Conservation (phyloP, 2,888 invertebrate species). For the Pollenia griseotomentosa region DNA sequence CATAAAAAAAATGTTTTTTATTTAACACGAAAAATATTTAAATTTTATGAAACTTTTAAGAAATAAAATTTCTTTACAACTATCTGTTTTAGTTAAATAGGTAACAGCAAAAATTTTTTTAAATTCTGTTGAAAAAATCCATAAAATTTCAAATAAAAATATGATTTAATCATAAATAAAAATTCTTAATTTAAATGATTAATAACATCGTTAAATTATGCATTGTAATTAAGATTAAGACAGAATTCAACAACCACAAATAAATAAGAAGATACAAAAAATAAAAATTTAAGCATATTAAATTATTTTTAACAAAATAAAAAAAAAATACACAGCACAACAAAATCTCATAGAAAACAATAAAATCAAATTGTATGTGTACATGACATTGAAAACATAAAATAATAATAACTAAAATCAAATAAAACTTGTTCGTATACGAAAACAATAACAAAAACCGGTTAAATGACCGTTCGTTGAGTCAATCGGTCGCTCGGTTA, state of each 20-base stretch:
- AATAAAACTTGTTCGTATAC: constrained; percentile 23
- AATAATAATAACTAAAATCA: constrained; percentile 21
- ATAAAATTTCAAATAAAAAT: too few species aligned
- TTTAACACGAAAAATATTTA: too few species aligned
- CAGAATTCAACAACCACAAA: too few species aligned
- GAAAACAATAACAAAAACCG: constrained; percentile 58
- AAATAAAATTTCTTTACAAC: too few species aligned
- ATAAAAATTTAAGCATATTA: not conserved
- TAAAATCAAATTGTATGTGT: not conserved
- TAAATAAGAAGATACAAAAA: not conserved
- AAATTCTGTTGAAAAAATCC: too few species aligned
- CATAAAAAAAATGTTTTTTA: not conserved
- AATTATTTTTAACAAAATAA: not conserved
- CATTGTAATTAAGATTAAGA: too few species aligned
- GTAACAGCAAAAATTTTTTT: too few species aligned
- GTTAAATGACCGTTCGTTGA: constrained; percentile 62
- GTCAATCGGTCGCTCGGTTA: constrained; percentile 55
- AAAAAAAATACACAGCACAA: not conserved
- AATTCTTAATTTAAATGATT: too few species aligned
- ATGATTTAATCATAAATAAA: too few species aligned
- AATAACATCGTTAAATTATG: too few species aligned
- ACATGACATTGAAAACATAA: constrained; percentile 68
- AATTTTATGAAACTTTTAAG: too few species aligned
- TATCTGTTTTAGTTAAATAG: too few species aligned
- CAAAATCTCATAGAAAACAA: constrained; percentile 34